A percentile compares a stretch with the other conserved stretches of the same genome.
Evolutionary conservation across 2,888 invertebrate species (phyloP).

Genomic region (Orthosia incerta): DNA sequence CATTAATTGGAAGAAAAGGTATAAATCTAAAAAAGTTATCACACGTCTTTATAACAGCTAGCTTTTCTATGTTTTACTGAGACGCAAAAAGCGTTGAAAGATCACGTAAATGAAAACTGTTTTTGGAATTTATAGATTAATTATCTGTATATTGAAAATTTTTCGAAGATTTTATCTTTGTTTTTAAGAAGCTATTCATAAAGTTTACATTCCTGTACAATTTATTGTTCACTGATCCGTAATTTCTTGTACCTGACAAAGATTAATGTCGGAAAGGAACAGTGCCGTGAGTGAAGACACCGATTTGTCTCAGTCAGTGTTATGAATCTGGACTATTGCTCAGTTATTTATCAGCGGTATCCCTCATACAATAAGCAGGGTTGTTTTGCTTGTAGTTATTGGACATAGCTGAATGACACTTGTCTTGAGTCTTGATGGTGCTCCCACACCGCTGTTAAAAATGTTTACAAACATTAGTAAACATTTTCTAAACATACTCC

Average conservation of each 20-base stretch:
- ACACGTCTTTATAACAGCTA: too few relatives aligned
- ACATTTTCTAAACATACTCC: too few relatives aligned
- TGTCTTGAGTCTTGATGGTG: background rate
- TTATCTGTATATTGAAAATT: background rate
- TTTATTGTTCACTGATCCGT: background rate
- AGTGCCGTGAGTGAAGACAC: slow-evolving; percentile 12
- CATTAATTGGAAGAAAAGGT: too few relatives aligned
- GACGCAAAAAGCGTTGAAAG: background rate
- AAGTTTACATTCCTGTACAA: background rate
- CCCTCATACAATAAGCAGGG: background rate
- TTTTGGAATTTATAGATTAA: background rate
- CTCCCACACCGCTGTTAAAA: too few relatives aligned
- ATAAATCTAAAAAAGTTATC: too few relatives aligned
- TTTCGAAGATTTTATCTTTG: background rate
- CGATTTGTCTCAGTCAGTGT: slow-evolving; percentile 27
- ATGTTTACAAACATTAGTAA: too few relatives aligned
- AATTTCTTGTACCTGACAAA: slow-evolving; percentile 17
- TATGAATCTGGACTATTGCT: slow-evolving; percentile 22
- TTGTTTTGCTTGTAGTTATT: too few relatives aligned
- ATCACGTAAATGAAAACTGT: too few relatives aligned
- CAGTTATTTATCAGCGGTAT: slow-evolving; percentile 2
- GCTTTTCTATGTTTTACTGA: too few relatives aligned
- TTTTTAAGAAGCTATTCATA: background rate
- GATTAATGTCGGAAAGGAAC: slow-evolving; percentile 14
- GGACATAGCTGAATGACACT: too few relatives aligned